Conservation (phyloP, 2,888 invertebrate species). For the Agrochola litura region DNA sequence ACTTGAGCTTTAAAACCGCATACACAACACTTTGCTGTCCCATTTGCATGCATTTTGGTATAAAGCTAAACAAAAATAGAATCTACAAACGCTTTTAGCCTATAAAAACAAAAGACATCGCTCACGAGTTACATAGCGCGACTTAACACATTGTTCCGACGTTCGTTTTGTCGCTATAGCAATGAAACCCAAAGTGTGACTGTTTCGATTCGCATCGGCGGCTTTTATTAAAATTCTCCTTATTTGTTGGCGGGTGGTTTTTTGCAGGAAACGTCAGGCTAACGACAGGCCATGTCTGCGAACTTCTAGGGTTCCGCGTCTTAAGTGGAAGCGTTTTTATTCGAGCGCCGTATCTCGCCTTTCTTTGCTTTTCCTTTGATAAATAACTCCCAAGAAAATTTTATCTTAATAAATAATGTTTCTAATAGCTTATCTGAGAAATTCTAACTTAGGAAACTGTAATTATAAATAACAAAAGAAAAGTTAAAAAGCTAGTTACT, state of each 20-base stretch:
- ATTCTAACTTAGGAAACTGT: slow-evolving; percentile 1
- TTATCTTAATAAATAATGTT: slow-evolving; percentile 16
- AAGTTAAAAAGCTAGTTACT: slow-evolving; percentile 10
- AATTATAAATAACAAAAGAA: slow-evolving; percentile 8
- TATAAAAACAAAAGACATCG: slow-evolving; percentile 64
- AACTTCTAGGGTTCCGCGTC: slow-evolving; percentile 57
- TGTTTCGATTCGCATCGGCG: slow-evolving; percentile 79
- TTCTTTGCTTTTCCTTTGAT: slow-evolving; percentile 26
- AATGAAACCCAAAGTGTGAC: slow-evolving; percentile 77
- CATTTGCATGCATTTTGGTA: slow-evolving; percentile 60
- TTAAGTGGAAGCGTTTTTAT: slow-evolving; percentile 43
- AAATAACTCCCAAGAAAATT: slow-evolving; percentile 26
- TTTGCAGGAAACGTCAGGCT: slow-evolving; percentile 73
- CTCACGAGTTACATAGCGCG: slow-evolving; percentile 58
- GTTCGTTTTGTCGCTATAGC: slow-evolving; percentile 78
- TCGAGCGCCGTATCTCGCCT: slow-evolving; percentile 2
- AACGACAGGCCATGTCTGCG: slow-evolving; percentile 68
- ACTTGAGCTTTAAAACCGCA: slow-evolving; percentile 57
- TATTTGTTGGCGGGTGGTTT: slow-evolving; percentile 74
- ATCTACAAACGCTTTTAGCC: slow-evolving; percentile 60
- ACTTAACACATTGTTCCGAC: slow-evolving; percentile 74
- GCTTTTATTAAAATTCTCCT: slow-evolving; percentile 84
- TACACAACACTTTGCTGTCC: slow-evolving; percentile 52
- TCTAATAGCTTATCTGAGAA: slow-evolving; percentile 5
- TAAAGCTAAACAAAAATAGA: slow-evolving; percentile 63